Percentiles rank a stretch among this genome's conserved stretches.
Evolutionary conservation across 2,888 invertebrate genomes (phyloP).

Genomic region (Romanomermis culicivorax): DNA sequence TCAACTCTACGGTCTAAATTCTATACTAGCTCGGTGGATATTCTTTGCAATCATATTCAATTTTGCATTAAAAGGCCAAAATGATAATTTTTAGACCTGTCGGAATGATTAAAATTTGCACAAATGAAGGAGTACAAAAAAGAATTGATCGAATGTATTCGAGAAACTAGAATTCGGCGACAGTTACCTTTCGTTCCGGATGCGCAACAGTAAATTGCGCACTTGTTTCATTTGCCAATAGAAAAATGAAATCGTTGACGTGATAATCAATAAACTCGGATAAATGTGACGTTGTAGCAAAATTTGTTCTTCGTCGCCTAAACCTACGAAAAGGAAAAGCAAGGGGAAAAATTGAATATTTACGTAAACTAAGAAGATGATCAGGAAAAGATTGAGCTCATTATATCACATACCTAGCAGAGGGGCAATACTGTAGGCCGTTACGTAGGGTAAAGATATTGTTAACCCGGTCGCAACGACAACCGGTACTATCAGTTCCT

Average conservation of each 20-base stretch:
- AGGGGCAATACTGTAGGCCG: constrained; percentile 42
- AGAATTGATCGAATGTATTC: no score
- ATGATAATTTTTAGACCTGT: no score
- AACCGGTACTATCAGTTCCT: constrained; percentile 67
- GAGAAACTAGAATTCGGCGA: no score
- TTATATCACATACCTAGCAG: constrained; percentile 28
- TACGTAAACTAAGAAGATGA: not conserved
- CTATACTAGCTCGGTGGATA: no score
- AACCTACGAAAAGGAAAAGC: constrained; percentile 21
- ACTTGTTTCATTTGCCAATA: constrained; percentile 76
- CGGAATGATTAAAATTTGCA: no score
- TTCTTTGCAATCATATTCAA: no score
- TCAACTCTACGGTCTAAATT: not conserved
- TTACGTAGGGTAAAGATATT: constrained; percentile 73
- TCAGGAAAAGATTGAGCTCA: not conserved
- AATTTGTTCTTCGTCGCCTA: constrained; percentile 38
- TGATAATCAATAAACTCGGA: constrained; percentile 57
- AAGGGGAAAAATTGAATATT: not conserved
- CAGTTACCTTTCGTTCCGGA: constrained; percentile 92
- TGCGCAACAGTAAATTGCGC: constrained; percentile 79
- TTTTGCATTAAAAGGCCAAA: no score
- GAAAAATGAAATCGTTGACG: constrained; percentile 45
- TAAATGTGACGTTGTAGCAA: constrained; percentile 63
- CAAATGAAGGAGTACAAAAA: no score
- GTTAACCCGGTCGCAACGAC: constrained; percentile 67